Base-by-base conservation (phyloP, 2,888 invertebrate species). In the Himalopsyche japonica region DNA sequence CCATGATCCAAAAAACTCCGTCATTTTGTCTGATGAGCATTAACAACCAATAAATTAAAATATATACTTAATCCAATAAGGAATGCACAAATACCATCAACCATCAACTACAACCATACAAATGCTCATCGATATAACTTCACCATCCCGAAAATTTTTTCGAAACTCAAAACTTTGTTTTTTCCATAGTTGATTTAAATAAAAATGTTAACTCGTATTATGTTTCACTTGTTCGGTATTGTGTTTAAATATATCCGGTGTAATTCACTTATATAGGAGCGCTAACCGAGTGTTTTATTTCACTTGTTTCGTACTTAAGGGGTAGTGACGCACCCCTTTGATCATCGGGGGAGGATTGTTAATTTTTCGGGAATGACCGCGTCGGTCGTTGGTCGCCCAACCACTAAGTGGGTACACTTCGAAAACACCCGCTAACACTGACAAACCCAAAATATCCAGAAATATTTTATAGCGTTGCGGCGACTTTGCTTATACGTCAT, bases 1-100 rank as follows among this genome's bases (percentile, higher is more conserved):
- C 92, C 92, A 92, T 89, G 91, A 89, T 88, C 92, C 92, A 87
- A 89, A 92, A 88, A 92, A 91, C 88, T 92, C 92, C 90, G 92
- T 91, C 92, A 92, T 92, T 86, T 87, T 85, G 82, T 27, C 79
- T 24, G 57, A 57, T 57, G 57, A 57, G 57, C 57, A 57, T 57
- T 57, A 57, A 57, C 57, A 57, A 5, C 57, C 57, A 57, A 24
- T 20, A 24, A 57, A 3, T 57, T 57, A 57, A 57, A 57, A 20
- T 20, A 57, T 57, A 57, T 57, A 57, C 57, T 57, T 57, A 57
- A 57, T 57, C 57, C 57, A 57, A 57, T 57, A 57, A 57, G 57
- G 57, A 57, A 57, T 57, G 57, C 57, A 57, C 57, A 57, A 5
- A 57, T 57, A 57, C 57, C 57, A 57, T 57, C 57, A 57, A 57